Percentiles rank a stretch among this genome's conserved stretches.
phyloP scores from a whole-genome alignment of 2,797 vertebrate genomes.

The Paedocypris micromegethes region DNA sequence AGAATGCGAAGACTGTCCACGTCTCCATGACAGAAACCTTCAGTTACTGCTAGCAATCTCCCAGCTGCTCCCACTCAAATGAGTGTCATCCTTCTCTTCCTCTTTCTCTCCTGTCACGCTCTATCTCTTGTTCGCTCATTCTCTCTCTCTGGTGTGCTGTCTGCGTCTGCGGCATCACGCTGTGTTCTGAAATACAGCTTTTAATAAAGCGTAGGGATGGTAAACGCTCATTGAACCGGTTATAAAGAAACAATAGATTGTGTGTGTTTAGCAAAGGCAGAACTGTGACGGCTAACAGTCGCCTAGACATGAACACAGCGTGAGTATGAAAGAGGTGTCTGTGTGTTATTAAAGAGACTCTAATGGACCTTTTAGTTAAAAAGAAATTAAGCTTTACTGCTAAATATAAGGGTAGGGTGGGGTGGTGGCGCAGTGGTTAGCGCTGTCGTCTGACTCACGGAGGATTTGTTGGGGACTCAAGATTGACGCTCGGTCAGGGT shows the following conservation, averaged over 20 bases:
- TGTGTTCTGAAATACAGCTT: constrained; percentile 70
- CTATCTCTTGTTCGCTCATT: constrained; percentile 40
- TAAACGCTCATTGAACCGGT: constrained; percentile 65
- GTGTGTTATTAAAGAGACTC: constrained; percentile 9
- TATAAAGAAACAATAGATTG: constrained; percentile 70
- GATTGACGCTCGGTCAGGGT: too few relatives aligned
- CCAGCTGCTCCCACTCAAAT: constrained; percentile 30
- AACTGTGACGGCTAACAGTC: constrained; percentile 30
- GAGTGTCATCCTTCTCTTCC: constrained; percentile 26
- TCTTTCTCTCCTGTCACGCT: constrained; percentile 34
- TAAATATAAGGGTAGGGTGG: constrained; percentile 33
- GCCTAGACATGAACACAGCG: constrained; percentile 29
- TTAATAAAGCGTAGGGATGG: constrained; percentile 68
- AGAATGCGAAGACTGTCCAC: constrained; percentile 10
- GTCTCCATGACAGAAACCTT: constrained; percentile 33
- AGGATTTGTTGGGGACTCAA: too few relatives aligned
- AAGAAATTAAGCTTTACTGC: constrained; percentile 55
- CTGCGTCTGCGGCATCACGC: constrained; percentile 41
- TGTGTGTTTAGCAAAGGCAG: constrained; percentile 22
- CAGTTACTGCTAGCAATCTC: constrained; percentile 33
- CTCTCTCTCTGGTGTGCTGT: constrained; percentile 35
- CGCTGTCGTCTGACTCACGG: too few relatives aligned
- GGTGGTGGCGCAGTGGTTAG: too few relatives aligned
- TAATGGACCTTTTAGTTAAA: constrained; percentile 46
- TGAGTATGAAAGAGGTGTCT: constrained; percentile 20